Conservation (phyloP, 2,797 vertebrate species). For the Macropodus opercularis region DNA sequence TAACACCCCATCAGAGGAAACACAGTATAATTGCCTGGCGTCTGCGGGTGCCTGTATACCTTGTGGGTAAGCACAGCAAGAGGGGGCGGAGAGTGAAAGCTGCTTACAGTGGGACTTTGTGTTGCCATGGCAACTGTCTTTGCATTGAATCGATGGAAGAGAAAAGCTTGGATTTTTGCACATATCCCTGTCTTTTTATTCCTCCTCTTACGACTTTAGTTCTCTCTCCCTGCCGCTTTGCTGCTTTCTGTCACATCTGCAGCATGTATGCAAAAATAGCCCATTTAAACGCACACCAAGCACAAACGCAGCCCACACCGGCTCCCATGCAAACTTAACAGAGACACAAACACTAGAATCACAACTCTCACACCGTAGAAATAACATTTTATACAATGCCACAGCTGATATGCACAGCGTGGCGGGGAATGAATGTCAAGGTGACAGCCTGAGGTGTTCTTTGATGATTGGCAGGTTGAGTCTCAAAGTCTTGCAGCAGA, state of each 20-base stretch:
- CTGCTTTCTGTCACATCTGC: neutral
- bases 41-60: slow-evolving; percentile 50
- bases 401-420: slow-evolving; percentile 2
- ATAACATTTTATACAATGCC: no score
- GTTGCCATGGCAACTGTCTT: slow-evolving; percentile 85
- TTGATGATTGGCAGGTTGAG: slow-evolving; percentile 14
- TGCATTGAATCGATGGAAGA: slow-evolving; percentile 79
- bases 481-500: slow-evolving; percentile 40
- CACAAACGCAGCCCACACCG: neutral
- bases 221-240: slow-evolving; percentile 15
- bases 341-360: neutral
- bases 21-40: slow-evolving; percentile 41
- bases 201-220: slow-evolving; percentile 24
- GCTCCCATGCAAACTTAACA: neutral
- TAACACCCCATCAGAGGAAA: slow-evolving; percentile 29
- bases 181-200: slow-evolving; percentile 35
- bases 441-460: slow-evolving; percentile 16
- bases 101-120: slow-evolving; percentile 74
- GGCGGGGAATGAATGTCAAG: slow-evolving; percentile 13
- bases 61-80: slow-evolving; percentile 64
- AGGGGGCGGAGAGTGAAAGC: slow-evolving; percentile 73
- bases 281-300: neutral
- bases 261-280: neutral
- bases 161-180: slow-evolving; percentile 62
- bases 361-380: no score